These are phyloP conservation scores for Limnothrissa miodon DNA, from an alignment of 2,113 vertebrate genomes.

Conservation along the genomic window DNA sequence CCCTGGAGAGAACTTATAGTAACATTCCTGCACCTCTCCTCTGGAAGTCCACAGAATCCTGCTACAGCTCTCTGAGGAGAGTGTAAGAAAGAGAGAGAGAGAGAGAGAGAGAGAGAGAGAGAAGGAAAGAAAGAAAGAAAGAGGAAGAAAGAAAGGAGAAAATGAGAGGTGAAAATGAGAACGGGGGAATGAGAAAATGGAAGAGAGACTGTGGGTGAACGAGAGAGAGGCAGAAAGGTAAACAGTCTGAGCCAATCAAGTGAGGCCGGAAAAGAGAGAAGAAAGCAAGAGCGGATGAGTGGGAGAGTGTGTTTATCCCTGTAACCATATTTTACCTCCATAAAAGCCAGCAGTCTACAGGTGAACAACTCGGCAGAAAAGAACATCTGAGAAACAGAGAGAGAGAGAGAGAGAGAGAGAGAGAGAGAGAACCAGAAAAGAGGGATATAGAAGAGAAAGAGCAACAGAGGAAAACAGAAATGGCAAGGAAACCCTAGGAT, in stretches of 20 bases:
- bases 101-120: slow-evolving; percentile 8
- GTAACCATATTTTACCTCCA: slow-evolving; percentile 37
- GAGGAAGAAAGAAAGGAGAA: not conserved
- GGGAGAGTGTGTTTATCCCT: slow-evolving; percentile 11
- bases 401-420: slow-evolving; percentile 1
- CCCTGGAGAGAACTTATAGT: slow-evolving; percentile 62
- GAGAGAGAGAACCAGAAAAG: too few relatives aligned
- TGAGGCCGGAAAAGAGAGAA: not conserved
- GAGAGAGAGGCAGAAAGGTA: not conserved
- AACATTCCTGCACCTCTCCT: slow-evolving; percentile 61
- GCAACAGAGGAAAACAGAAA: not conserved
- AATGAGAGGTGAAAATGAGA: not conserved
- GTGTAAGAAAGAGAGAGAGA: slow-evolving; percentile 33
- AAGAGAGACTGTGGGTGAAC: not conserved
- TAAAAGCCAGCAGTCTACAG: slow-evolving; percentile 23
- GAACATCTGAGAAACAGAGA: not conserved
- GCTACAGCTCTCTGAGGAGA: slow-evolving; percentile 56
- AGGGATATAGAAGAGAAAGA: not conserved
- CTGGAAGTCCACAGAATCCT: slow-evolving; percentile 32
- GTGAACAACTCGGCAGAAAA: slow-evolving; percentile 13
- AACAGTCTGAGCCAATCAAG: not conserved
- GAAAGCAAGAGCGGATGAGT: not conserved
- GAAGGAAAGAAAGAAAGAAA: slow-evolving; percentile 51
- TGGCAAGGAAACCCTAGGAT: too few relatives aligned
- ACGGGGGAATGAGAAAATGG: not conserved